These are phyloP conservation scores for Carterocephalus palaemon DNA, from an alignment of 2,888 invertebrate genomes.

Conservation along the genomic window DNA sequence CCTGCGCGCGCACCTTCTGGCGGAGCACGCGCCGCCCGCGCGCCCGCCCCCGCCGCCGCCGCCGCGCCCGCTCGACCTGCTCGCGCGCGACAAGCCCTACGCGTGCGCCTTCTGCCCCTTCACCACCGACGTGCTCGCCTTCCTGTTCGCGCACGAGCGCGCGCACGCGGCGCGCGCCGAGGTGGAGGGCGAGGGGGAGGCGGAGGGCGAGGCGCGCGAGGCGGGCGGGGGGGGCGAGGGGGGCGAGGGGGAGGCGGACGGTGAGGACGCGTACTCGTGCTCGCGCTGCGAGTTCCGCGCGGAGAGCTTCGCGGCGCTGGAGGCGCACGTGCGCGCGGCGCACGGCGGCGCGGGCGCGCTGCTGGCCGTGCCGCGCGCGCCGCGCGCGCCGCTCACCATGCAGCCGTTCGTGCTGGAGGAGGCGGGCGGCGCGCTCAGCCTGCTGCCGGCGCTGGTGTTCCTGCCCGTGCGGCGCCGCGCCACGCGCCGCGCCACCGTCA, in stretches of 20 bases:
- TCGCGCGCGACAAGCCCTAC: conserved; percentile 84
- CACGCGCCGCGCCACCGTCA: conserved; percentile 91
- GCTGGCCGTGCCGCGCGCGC: conserved; percentile 80
- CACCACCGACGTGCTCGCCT: conserved; percentile 92
- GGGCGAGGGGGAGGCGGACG: conserved; percentile 66
- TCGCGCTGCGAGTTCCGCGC: conserved; percentile 73
- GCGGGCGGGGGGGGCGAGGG: conserved; percentile 46
- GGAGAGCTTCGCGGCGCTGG: conserved; percentile 68
- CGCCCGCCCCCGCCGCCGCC: conserved; percentile 61
- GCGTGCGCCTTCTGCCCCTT: conserved; percentile 94
- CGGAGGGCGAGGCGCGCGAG: conserved; percentile 36
- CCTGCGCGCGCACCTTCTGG: conserved; percentile 90
- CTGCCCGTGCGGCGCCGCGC: conserved; percentile 94
- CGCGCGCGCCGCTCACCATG: conserved; percentile 87
- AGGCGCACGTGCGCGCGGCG: conserved; percentile 69
- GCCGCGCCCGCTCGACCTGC: conserved; percentile 79
- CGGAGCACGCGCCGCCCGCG: conserved; percentile 87
- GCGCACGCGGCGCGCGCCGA: conserved; percentile 81
- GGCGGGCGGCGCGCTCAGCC: conserved; percentile 79
- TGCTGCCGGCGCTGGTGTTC: conserved; percentile 95
- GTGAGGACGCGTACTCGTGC: conserved; percentile 64
- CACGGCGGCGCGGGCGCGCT: conserved; percentile 76
- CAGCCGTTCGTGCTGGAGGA: conserved; percentile 93
- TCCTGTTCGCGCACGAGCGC: conserved; percentile 94
- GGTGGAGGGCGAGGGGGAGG: conserved; percentile 38